phyloP scores from a whole-genome alignment of 2,797 vertebrate genomes.

The Enteromius paludinosus region DNA sequence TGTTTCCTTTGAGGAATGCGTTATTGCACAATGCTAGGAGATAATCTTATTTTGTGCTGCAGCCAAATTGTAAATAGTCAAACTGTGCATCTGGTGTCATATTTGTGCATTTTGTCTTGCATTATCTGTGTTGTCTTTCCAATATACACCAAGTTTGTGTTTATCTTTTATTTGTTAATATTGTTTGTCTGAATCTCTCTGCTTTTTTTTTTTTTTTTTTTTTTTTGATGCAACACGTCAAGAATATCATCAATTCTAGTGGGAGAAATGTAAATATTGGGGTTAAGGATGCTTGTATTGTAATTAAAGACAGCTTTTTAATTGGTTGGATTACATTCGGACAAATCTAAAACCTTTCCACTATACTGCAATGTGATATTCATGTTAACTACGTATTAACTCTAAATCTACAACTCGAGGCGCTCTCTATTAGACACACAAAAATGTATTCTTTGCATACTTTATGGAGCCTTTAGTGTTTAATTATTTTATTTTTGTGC shows the following conservation, averaged over 20 bases:
- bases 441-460: constrained; percentile 5
- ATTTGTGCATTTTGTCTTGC: constrained; percentile 43
- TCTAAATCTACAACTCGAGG: background rate
- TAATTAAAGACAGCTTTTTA: constrained; percentile 18
- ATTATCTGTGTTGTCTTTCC: constrained; percentile 28
- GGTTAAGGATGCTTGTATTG: constrained; percentile 33
- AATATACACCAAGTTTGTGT: constrained; percentile 28
- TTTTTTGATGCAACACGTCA: constrained; percentile 9
- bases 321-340: background rate
- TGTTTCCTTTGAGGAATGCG: constrained; percentile 44
- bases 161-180: constrained; percentile 30
- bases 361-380: background rate
- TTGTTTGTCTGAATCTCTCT: constrained; percentile 22
- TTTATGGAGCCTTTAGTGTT: constrained; percentile 10
- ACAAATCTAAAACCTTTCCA: background rate
- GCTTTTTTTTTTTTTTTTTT: background rate
- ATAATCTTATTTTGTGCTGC: constrained; percentile 63
- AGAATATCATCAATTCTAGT: constrained; percentile 6
- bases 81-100: constrained; percentile 72
- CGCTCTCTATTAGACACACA: background rate
- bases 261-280: constrained; percentile 29
- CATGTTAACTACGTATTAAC: background rate
- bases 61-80: constrained; percentile 65
- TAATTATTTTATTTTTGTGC: background rate
- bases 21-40: constrained; percentile 58